Conservation (phyloP, 2,888 invertebrate genomes). For the Diarsia rubi region DNA sequence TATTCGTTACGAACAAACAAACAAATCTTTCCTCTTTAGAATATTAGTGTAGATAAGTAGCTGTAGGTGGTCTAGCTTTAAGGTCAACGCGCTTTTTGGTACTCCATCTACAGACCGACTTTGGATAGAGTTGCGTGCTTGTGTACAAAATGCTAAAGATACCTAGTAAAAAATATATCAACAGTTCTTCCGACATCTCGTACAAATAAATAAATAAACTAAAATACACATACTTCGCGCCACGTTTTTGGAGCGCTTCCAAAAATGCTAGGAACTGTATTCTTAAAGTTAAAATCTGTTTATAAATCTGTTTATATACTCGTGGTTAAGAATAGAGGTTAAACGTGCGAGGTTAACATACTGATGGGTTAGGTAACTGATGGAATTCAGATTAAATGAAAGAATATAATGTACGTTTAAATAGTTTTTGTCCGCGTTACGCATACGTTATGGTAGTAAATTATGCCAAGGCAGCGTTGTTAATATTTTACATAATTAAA, state of each 20-base stretch:
- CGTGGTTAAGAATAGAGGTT: slow-evolving; percentile 44
- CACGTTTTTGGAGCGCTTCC: slow-evolving; percentile 67
- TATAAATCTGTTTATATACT: slow-evolving; percentile 47
- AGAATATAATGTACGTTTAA: background rate
- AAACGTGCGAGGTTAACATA: slow-evolving; percentile 26
- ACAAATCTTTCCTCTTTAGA: too few species aligned
- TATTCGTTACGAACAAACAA: too few species aligned
- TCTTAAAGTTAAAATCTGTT: slow-evolving; percentile 57
- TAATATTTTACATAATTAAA: background rate
- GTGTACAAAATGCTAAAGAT: slow-evolving; percentile 13
- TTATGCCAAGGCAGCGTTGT: background rate
- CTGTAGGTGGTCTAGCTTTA: too few species aligned
- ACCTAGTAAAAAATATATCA: slow-evolving; percentile 29
- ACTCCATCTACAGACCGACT: background rate
- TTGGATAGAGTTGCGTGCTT: background rate
- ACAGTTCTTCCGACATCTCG: slow-evolving; percentile 56
- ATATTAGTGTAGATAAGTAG: too few species aligned
- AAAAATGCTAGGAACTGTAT: slow-evolving; percentile 47
- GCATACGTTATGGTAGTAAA: background rate
- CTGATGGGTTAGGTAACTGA: slow-evolving; percentile 25
- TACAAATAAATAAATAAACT: slow-evolving; percentile 60
- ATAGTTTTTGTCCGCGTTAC: background rate
- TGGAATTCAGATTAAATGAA: background rate
- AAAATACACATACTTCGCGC: slow-evolving; percentile 20
- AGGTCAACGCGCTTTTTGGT: too few species aligned